Base-by-base conservation (phyloP, 2,113 vertebrate species). In the Numenius arquata region DNA sequence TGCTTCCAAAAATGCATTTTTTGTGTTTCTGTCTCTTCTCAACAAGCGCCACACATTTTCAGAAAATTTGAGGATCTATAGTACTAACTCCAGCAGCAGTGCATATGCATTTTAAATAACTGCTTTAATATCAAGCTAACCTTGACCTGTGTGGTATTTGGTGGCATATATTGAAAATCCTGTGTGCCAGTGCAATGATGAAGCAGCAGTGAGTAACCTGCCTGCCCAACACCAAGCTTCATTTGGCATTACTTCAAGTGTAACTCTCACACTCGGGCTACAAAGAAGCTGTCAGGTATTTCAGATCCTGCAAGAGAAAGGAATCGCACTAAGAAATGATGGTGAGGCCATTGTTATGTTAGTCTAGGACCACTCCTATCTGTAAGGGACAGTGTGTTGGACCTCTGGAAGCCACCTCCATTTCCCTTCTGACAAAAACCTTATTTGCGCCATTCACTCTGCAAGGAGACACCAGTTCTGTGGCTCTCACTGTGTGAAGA, bases 261-360 rank as follows among this genome's bases (percentile, higher is more conserved):
- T 40, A 86, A 65, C 34, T 67, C 47, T 58, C 66, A 75, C 40
- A 21, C 19, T 62, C 45, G 25, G 3, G 20, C 65, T 63, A 74
- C 26, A 29, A 21, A 58, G 63, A 90, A 88, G 58, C 40, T 45
- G 21, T 15, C 48, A n/a, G 22, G 25, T 29, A 73, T 45, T 45
- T 59, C 45, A n/a, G 22, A 41, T 45, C 50, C 40, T 41, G 36
- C 13, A 83, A 45, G 13, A 83, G 25, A 80, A 83, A 76, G 25
- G 41, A 83, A 32, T 1, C 48, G 23, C 58, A 23, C 59, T 38
- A 72, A 58, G 43, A 59, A 32, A 27, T 63, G 26, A 71, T 5
- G 9, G 45, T 71, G 34, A 78, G 56, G 23, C 23, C 52, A 61
- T 17, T 4, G 0, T 47, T 58, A 29, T 0, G 0, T 43, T 38